Percentiles rank a stretch among this genome's conserved stretches.
These are phyloP conservation scores for Philereme transversata DNA, from an alignment of 2,888 invertebrate genomes.

Conservation along the genomic window DNA sequence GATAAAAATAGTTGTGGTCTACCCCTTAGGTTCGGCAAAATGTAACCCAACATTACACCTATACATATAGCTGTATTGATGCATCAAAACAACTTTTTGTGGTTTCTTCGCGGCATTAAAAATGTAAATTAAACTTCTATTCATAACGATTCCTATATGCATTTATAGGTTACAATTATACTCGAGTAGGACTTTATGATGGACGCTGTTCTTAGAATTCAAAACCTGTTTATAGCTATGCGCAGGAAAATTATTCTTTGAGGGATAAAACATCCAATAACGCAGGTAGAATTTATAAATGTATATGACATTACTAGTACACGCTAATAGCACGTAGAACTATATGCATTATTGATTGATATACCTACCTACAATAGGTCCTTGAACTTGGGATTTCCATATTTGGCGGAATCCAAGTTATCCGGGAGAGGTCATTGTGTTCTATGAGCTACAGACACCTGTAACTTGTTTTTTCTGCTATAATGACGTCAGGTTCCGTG, in stretches of 20 bases:
- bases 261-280: constrained; percentile 1
- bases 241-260: constrained; percentile 10
- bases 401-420: constrained; percentile 29
- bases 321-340: constrained; percentile 5
- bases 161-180: constrained; percentile 20
- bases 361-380: background rate
- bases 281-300: background rate
- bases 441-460: constrained; percentile 58
- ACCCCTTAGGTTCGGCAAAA: too few species aligned
- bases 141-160: constrained; percentile 13
- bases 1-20: too few species aligned
- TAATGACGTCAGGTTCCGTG: constrained; percentile 71
- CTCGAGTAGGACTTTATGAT: constrained; percentile 16
- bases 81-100: constrained; percentile 43
- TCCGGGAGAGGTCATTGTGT: constrained; percentile 59
- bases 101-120: constrained; percentile 7
- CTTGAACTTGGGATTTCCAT: constrained; percentile 21
- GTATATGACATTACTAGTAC: constrained; percentile 7
- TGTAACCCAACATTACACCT: background rate
- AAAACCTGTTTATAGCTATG: constrained; percentile 18
- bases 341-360: constrained; percentile 1
- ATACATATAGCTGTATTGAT: constrained; percentile 11
- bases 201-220: constrained; percentile 12
- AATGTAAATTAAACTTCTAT: constrained; percentile 6
- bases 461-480: constrained; percentile 71